phyloP scores from a whole-genome alignment of 2,888 invertebrate species.

The Philopedon plagiatum region DNA sequence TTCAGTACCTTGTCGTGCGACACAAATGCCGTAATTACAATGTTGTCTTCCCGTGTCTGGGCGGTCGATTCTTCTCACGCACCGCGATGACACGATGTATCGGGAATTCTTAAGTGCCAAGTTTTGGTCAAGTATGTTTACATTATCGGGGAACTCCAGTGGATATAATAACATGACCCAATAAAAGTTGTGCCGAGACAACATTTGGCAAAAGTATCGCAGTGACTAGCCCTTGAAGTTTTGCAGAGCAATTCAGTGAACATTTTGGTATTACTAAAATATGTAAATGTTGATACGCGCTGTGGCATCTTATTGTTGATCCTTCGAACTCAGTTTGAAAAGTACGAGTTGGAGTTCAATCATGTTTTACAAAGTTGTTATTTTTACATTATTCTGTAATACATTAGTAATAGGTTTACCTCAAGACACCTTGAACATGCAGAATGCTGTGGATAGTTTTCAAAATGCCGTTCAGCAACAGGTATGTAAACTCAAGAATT shows the following conservation, averaged over 20 bases:
- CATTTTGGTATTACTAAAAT: not conserved
- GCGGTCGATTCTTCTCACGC: slow-evolving; percentile 23
- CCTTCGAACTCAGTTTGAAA: not conserved
- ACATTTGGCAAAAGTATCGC: slow-evolving; percentile 16
- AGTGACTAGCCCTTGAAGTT: not conserved
- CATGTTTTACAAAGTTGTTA: slow-evolving; percentile 11
- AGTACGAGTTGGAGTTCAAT: not conserved
- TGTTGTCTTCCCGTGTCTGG: slow-evolving; percentile 26
- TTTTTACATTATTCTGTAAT: slow-evolving; percentile 7
- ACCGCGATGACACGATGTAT: slow-evolving; percentile 17
- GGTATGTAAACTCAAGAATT: slow-evolving; percentile 56
- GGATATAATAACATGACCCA: slow-evolving; percentile 23
- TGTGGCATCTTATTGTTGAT: not conserved
- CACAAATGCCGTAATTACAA: slow-evolving; percentile 29
- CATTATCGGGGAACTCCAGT: slow-evolving; percentile 7
- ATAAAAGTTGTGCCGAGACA: slow-evolving; percentile 3
- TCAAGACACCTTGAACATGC: slow-evolving; percentile 16
- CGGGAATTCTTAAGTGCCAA: slow-evolving; percentile 23
- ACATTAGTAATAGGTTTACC: slow-evolving; percentile 10
- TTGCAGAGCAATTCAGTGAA: not conserved
- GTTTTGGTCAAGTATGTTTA: slow-evolving; percentile 40
- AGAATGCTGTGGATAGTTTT: slow-evolving; percentile 56
- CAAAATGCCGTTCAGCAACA: slow-evolving; percentile 71
- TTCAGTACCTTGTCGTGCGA: slow-evolving; percentile 25
- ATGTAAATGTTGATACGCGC: not conserved